Conservation (phyloP, 2,113 vertebrate species). For the Opisthocomus hoazin region DNA sequence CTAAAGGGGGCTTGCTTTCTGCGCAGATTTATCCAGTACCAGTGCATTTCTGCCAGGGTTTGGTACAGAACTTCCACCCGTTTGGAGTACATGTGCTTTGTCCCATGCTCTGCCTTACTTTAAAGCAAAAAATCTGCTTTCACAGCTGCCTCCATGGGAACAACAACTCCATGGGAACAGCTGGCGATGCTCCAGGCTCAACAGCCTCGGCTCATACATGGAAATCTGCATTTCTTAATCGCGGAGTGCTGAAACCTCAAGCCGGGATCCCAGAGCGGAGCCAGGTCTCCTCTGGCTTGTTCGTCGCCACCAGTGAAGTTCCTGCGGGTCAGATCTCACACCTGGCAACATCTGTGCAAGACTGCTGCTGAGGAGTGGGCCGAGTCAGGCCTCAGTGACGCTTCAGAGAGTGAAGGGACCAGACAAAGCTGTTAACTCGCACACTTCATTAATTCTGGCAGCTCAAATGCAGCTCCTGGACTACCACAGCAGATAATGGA, state of each 20-base stretch:
- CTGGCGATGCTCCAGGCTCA: background rate
- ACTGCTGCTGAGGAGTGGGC: background rate
- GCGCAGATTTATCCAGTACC: background rate
- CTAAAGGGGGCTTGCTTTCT: background rate
- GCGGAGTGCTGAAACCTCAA: background rate
- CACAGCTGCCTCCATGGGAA: slow-evolving; percentile 51
- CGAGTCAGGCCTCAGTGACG: rapidly evolving
- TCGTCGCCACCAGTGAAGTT: background rate
- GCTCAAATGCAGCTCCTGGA: background rate
- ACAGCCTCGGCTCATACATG: background rate
- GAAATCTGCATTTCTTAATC: background rate
- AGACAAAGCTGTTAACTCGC: background rate
- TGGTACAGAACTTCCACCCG: background rate
- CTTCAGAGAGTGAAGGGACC: background rate
- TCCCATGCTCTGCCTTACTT: background rate
- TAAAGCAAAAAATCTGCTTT: slow-evolving; percentile 1
- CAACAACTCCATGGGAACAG: background rate
- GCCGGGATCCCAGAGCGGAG: background rate
- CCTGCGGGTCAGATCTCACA: background rate
- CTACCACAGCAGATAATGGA: background rate
- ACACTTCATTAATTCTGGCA: background rate
- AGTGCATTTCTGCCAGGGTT: background rate
- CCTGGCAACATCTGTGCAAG: background rate
- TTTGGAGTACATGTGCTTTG: background rate
- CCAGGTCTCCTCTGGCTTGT: background rate